Base-by-base conservation (phyloP, 1,140 invertebrate genomes). In the Gonioctena quinquepunctata region DNA sequence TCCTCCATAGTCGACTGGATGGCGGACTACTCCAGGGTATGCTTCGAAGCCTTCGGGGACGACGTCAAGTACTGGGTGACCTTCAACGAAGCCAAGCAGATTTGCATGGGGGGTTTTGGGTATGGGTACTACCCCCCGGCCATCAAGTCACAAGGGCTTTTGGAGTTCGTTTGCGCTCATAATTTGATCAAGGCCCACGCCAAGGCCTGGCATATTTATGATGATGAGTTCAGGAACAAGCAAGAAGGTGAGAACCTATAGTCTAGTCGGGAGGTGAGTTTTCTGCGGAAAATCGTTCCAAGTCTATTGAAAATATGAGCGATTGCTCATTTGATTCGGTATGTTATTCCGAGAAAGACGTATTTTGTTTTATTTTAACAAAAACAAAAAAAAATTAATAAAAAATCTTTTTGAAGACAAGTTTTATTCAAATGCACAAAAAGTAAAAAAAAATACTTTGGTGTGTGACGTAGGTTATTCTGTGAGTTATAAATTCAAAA, bases 41-140 rank as follows among this genome's bases (percentile, higher is more conserved):
- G 50, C 8, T 76, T 75, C 60, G 11, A 19, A 23, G 19, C 54
- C 3, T 77, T 77, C 50, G 75, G 75, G 27, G 73, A 76, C 59
- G 60, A 70, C 19, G 76, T 79, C 16, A 87, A 87, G 80, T 77
- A 79, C 66, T 87, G 86, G 86, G 77, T 84, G 5, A 87, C 85
- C 3, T 80, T 88, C 57, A 86, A 87, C 69, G 86, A 88, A 60
- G 84, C 85, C 0, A 76, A 80, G 69, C 70, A 82, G 27, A 72
- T 83, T 26, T 79, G 74, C 66, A 71, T 68, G 71, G n/a, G 71
- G 56, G 73, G 74, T 57, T 73, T 72, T 60, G 76, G 33, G 16
- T 60, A 61, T 25, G 74, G 56, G 27, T 73, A 68, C 72, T 74
- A 23, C 49, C 77, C 63, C 67, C 26, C 79, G 67, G 7, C 68